Percentiles rank a stretch among this genome's conserved stretches.
Evolutionary conservation across 1,140 invertebrate genomes (phyloP).

Genomic region (Diorhabda carinulata): DNA sequence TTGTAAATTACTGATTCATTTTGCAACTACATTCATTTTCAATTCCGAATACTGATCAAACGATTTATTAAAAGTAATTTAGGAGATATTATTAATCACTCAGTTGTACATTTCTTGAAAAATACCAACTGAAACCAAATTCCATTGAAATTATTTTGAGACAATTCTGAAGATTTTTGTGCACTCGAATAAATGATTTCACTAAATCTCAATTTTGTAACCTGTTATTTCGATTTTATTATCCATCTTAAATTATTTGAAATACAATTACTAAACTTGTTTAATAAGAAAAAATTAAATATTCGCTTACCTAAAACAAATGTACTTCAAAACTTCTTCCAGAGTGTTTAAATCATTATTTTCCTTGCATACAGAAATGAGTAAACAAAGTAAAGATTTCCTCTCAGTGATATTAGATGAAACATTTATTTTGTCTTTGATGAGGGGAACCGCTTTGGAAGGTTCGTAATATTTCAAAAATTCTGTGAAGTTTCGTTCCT

Average conservation of each 20-base stretch:
- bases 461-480: slow-evolving; percentile 20
- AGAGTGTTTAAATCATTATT: slow-evolving; percentile 21
- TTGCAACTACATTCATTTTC: no score
- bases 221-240: neutral
- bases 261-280: slow-evolving; percentile 2
- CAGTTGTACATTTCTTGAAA: no score
- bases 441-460: slow-evolving; percentile 11
- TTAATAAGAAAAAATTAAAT: neutral
- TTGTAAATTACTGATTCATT: no score
- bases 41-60: no score
- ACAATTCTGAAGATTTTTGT: no score
- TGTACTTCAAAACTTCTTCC: slow-evolving; percentile 22
- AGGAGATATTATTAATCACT: no score
- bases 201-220: neutral
- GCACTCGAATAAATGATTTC: no score
- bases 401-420: slow-evolving; percentile 16
- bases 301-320: slow-evolving; percentile 13
- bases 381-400: slow-evolving; percentile 5
- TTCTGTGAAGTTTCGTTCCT: slow-evolving; percentile 5
- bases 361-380: slow-evolving; percentile 12
- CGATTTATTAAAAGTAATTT: no score
- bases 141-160: no score
- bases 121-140: no score
- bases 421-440: slow-evolving; percentile 25
- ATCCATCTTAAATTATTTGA: neutral